Conservation (phyloP, 2,113 vertebrate species). For the Heliornis fulica region DNA sequence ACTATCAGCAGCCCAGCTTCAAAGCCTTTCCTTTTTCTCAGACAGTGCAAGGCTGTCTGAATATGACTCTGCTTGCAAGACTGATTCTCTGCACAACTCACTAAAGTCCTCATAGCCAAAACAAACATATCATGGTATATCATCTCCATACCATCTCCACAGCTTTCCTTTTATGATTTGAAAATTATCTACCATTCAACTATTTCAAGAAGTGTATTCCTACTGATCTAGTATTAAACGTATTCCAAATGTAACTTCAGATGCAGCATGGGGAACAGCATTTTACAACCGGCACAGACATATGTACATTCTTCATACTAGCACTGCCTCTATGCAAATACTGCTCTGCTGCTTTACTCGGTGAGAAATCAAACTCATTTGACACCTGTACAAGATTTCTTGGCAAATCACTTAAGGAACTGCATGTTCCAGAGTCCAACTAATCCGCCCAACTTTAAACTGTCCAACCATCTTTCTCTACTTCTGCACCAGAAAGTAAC, state of each 20-base stretch:
- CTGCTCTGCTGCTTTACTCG: neutral
- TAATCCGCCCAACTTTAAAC: neutral
- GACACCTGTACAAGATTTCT: neutral
- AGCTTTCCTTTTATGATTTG: neutral
- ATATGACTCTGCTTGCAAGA: neutral
- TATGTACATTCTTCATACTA: neutral
- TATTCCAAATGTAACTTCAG: neutral
- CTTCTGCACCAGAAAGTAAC: neutral
- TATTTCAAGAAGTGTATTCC: neutral
- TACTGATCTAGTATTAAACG: neutral
- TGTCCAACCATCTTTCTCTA: neutral
- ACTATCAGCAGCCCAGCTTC: neutral
- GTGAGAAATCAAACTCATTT: neutral
- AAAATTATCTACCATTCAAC: neutral
- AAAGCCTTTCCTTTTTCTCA: neutral
- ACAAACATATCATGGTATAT: accelerated
- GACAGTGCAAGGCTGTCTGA: neutral
- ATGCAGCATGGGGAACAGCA: neutral
- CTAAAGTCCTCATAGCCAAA: neutral
- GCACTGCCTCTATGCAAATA: neutral
- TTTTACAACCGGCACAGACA: neutral
- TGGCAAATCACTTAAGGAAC: neutral
- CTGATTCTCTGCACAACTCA: neutral
- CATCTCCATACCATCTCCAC: neutral
- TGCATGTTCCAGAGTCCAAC: neutral